phyloP scores from a whole-genome alignment of 2,888 invertebrate genomes.

The Tenthredo scrophulariae region DNA sequence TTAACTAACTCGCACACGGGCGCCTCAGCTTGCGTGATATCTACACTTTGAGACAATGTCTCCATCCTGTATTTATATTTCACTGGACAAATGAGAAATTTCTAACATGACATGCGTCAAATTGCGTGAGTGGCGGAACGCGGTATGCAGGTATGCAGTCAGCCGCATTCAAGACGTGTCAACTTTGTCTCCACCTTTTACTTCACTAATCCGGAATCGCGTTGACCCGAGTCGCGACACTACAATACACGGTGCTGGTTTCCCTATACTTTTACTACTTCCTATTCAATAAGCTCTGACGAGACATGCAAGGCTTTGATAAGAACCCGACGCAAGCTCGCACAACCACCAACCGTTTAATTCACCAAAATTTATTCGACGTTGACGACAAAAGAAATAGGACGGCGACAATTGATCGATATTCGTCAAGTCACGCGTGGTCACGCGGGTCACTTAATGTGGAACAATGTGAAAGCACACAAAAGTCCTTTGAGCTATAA shows the following conservation, averaged over 20 bases:
- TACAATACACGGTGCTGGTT: background rate
- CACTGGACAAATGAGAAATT: background rate
- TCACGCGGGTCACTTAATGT: background rate
- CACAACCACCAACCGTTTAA: background rate
- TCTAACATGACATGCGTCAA: constrained; percentile 25
- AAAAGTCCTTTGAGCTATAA: too few relatives aligned
- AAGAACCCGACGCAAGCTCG: background rate
- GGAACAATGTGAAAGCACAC: too few relatives aligned
- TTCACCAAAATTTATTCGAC: too few relatives aligned
- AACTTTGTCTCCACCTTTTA: background rate
- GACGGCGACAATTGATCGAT: background rate
- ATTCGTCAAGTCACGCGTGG: background rate
- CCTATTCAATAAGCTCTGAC: background rate
- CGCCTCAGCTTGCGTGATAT: constrained; percentile 23
- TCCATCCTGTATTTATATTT: constrained; percentile 26
- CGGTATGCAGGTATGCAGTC: background rate
- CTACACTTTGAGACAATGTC: constrained; percentile 40
- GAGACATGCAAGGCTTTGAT: background rate
- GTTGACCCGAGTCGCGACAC: background rate
- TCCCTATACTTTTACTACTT: background rate
- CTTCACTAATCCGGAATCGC: background rate
- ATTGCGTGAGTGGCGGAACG: background rate
- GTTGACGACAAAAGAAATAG: background rate
- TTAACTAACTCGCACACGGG: constrained; percentile 43
- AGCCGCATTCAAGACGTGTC: background rate